These are phyloP conservation scores for Tetranychus urticae DNA, from an alignment of 1,140 invertebrate genomes.

Conservation along the genomic window DNA sequence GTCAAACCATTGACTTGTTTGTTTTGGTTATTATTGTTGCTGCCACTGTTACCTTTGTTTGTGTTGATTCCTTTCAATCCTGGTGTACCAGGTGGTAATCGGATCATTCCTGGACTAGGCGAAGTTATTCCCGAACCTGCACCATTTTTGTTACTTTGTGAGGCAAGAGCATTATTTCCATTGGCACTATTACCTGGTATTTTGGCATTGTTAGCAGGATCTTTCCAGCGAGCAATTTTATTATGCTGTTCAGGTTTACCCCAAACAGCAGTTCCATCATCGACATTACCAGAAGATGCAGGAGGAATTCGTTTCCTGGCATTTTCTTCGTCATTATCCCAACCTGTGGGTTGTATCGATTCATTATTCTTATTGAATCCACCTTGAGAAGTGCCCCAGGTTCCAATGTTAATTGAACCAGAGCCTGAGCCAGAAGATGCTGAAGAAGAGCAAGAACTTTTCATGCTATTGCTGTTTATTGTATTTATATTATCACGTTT, in stretches of 20 bases:
- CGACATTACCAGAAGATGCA: conserved; percentile 16
- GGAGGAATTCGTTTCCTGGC: not conserved
- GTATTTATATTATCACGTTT: not conserved
- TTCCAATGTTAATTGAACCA: not conserved
- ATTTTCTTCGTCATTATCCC: conserved; percentile 6
- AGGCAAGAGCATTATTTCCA: conserved; percentile 15
- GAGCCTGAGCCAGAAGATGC: not conserved
- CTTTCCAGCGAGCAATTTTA: conserved; percentile 45
- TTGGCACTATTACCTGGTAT: not conserved
- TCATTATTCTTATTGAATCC: not conserved
- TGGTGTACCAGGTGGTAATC: conserved; percentile 11
- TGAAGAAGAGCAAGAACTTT: not conserved
- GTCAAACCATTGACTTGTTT: not conserved
- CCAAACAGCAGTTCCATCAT: conserved; percentile 83
- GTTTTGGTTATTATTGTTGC: not conserved
- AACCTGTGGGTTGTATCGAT: conserved; percentile 1
- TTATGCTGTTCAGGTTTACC: conserved; percentile 36
- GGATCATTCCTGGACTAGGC: conserved; percentile 16
- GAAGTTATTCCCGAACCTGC: conserved; percentile 2
- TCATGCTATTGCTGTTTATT: conserved; percentile 2
- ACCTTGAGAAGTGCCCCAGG: too few relatives aligned
- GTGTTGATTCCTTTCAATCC: not conserved
- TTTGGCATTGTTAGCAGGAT: conserved; percentile 15
- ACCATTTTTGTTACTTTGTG: not conserved
- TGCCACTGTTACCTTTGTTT: not conserved